Evolutionary conservation across 1,140 invertebrate species (phyloP).

Genomic region (Ladona fulva): DNA sequence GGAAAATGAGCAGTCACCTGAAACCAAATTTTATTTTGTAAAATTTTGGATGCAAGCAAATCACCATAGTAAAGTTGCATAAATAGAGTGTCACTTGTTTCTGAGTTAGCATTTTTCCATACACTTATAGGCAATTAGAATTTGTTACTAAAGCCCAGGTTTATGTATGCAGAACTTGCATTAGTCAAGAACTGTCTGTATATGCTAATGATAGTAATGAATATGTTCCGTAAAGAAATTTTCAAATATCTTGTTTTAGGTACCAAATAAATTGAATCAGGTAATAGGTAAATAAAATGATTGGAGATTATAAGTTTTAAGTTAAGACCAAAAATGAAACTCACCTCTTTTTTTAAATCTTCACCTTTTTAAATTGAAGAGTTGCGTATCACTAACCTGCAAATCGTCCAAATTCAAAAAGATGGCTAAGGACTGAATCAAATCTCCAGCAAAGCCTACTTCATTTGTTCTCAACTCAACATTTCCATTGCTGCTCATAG

Average conservation of each 20-base stretch:
- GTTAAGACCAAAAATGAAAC: neutral
- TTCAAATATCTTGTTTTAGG: neutral
- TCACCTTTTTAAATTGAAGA: no score
- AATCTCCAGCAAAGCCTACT: neutral
- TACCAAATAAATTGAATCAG: neutral
- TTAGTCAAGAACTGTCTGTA: neutral
- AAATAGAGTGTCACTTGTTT: no score
- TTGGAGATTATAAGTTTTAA: neutral
- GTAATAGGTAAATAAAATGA: neutral
- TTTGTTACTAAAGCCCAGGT: no score
- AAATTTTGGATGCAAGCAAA: no score
- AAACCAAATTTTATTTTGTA: neutral
- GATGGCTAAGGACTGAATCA: neutral
- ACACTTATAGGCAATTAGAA: no score
- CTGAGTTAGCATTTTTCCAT: no score
- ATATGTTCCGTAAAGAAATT: neutral
- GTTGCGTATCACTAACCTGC: neutral
- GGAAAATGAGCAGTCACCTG: neutral
- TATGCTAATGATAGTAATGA: neutral
- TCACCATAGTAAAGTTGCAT: no score
- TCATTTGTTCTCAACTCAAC: neutral
- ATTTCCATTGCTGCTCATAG: neutral
- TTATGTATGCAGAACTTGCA: no score
- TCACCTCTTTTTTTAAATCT: no score
- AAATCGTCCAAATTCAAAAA: neutral